phyloP scores from a whole-genome alignment of 2,113 vertebrate genomes.

The Pseudopipra pipra region DNA sequence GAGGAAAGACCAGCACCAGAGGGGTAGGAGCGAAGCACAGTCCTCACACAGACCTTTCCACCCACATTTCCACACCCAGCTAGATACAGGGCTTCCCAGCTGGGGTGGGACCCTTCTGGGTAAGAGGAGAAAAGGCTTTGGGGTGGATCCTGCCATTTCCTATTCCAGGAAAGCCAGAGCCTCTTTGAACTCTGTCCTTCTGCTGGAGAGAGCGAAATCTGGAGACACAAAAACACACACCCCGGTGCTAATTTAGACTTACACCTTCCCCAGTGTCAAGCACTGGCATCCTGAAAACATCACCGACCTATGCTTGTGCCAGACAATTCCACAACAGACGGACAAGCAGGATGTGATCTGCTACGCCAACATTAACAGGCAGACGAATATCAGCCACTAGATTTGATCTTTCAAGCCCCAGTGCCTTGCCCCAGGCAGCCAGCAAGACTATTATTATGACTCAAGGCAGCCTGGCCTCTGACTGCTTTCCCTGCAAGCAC shows the following conservation, averaged over 20 bases:
- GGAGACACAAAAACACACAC: neutral
- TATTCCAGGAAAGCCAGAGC: conserved; percentile 19
- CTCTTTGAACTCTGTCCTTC: conserved; percentile 32
- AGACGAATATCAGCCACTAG: neutral
- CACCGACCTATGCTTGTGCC: rapidly evolving
- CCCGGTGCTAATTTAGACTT: neutral
- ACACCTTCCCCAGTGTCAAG: neutral
- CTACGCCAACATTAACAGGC: neutral
- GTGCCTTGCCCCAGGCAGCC: conserved; percentile 1
- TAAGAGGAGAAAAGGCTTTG: neutral
- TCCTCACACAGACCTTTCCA: neutral
- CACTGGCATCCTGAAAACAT: neutral
- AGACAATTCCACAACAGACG: neutral
- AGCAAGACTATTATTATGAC: neutral
- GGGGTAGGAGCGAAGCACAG: rapidly evolving
- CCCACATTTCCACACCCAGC: neutral
- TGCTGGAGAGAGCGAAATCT: neutral
- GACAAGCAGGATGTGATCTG: neutral
- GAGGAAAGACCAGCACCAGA: neutral
- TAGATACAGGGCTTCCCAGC: neutral
- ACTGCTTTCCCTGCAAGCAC: neutral
- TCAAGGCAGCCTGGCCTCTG: neutral
- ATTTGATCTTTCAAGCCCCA: neutral
- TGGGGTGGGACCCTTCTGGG: conserved; percentile 8
- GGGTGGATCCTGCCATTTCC: neutral